Base-by-base conservation (phyloP, 1,140 invertebrate genomes). In the Zaprionus camerounensis region DNA sequence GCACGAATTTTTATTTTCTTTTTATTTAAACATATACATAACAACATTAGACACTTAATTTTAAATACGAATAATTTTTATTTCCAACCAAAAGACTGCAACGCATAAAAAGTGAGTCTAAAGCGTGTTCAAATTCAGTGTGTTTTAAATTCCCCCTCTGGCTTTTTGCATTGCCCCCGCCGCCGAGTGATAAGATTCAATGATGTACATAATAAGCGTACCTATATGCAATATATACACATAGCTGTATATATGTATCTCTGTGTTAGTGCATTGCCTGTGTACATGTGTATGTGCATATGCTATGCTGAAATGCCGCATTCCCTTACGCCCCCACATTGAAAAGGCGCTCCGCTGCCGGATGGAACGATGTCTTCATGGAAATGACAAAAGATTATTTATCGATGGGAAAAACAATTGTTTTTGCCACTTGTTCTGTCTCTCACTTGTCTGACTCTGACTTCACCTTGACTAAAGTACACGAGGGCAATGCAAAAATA, bases 391-490 rank as follows among this genome's bases (percentile, higher is more conserved):
- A 46, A 46, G 41, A 41, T 41, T 57, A 22, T 46, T 62, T 51
- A 64, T 56, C 69, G 69, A 58, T 72, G 62, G 20, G 20, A 38
- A 58, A 55, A 49, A 59, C 59, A 31, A 77, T 66, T 46, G 46
- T 73, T 76, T 55, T 36, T 67, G 77, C 56, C 74, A 68, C 63
- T 83, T 77, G 77, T 57, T 66, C 41, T 46, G n/a, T n/a, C 31
- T 46, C 41, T 46, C 15, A 17, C 41, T 17, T 12, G 71, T 76
- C 78, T 87, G 83, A 87, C 83, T 87, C 80, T 87, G 84, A 88
- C 84, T 87, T 87, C 83, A 87, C 83, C 83, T 87, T 87, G 83
- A 87, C 83, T 87, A 87, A 87, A 87, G 83, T 87, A 81, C 83
- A 88, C 73, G 63, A 66, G 70, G 63, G 61, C 81, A 69, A 70